Evolutionary conservation across 2,113 vertebrate species (phyloP), one percentile per base, ranked within the genome.

Genomic region (Peucedramus taeniatus): DNA sequence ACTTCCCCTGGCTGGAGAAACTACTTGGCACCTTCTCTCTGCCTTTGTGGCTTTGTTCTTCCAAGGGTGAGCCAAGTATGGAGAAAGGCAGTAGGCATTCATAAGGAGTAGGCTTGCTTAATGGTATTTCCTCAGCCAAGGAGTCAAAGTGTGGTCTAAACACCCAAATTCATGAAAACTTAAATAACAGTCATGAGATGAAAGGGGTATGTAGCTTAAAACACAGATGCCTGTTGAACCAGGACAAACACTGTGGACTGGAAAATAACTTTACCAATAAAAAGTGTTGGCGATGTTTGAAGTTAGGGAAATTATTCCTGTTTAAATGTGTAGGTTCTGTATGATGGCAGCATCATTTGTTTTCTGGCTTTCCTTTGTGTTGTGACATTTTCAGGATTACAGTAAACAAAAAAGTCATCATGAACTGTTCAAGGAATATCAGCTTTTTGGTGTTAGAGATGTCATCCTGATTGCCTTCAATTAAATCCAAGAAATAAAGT

Each of bases 401-500:
- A 4, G 16, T 90, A 75, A 89, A 80, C 14, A 50, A 68, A 79
- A 82, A 49, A 53, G 61, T 79, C 45, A 42, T 87, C 13, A 14
- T 64, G 79, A 95, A 59, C 30, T 65, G 22, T 82, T 93, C 13
- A 54, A 87, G 39, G n/a, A 92, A n/a, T 69, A 35, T 60, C 47
- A 82, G 37, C 40, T 93, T 93, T 89, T 15, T 59, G 42, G 35
- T 10, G 11, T 74, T 90, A 60, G 75, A 89, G 74, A 51, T 89
- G 74, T 93, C 92, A 89, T 61, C 57, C n/a, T 4, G 16, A 42
- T 70, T 89, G 39, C 51, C 61, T 89, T 50, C 79, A 54, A 66
- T 69, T 87, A 80, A 83, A 87, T 89, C 80, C 40, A 94, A 78
- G 79, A 95, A 97, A 83, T n/a, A 16, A 87, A 83, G 15, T 91